A percentile compares a stretch with the other conserved stretches of the same genome.
Evolutionary conservation across 2,888 invertebrate genomes (phyloP).

Genomic region (Auanema freiburgensis): DNA sequence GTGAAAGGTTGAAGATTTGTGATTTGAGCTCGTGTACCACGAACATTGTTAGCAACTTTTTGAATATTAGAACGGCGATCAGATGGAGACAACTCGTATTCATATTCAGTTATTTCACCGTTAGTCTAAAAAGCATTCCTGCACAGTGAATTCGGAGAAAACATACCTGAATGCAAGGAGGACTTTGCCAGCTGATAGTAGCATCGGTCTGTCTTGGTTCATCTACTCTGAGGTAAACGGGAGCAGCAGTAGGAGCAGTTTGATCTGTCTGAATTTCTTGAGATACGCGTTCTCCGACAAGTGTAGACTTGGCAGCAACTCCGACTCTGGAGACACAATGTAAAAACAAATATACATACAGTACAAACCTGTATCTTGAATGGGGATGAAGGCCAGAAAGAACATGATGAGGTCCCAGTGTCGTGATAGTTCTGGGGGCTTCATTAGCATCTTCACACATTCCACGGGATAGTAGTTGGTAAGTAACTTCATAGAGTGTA

Average conservation of each 20-base stretch:
- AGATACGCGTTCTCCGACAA: slow-evolving; percentile 54
- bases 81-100: slow-evolving; percentile 59
- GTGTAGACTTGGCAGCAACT: slow-evolving; percentile 61
- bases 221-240: slow-evolving; percentile 56
- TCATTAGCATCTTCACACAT: slow-evolving; percentile 60
- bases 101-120: slow-evolving; percentile 64
- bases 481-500: slow-evolving; percentile 63
- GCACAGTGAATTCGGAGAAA: not conserved
- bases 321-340: slow-evolving; percentile 42
- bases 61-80: slow-evolving; percentile 51
- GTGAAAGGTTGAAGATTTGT: slow-evolving; percentile 59
- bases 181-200: slow-evolving; percentile 62
- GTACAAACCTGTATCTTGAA: slow-evolving; percentile 51
- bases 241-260: slow-evolving; percentile 57
- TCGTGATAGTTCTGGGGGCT: slow-evolving; percentile 48
- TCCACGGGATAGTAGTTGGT: slow-evolving; percentile 58
- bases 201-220: slow-evolving; percentile 45
- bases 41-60: slow-evolving; percentile 53
- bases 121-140: slow-evolving; percentile 47
- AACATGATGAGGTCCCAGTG: slow-evolving; percentile 52
- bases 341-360: not conserved
- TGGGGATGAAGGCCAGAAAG: slow-evolving; percentile 62
- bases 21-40: slow-evolving; percentile 55
- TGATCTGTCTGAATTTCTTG: slow-evolving; percentile 60
- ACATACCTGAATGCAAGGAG: slow-evolving; percentile 53